A percentile compares a stretch with the other conserved stretches of the same genome.
These are phyloP conservation scores for Gasterosteus aculeatus DNA, from an alignment of 2,113 vertebrate genomes.

Conservation along the genomic window DNA sequence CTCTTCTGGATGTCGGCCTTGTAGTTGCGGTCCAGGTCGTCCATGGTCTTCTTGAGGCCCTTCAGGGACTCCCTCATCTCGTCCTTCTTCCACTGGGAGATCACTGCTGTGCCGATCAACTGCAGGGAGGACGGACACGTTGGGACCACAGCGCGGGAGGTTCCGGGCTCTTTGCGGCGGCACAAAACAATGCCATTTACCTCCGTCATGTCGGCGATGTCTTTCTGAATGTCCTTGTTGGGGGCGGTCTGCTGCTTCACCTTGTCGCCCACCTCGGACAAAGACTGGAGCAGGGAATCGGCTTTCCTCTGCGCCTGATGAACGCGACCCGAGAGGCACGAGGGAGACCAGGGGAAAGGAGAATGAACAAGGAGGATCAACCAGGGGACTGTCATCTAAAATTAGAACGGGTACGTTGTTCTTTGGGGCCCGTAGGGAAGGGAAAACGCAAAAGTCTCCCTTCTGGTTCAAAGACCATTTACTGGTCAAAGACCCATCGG, in stretches of 20 bases:
- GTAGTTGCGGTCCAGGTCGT: conserved; percentile 92
- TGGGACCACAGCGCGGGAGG: background rate
- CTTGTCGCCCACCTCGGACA: conserved; percentile 85
- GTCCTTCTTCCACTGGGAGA: conserved; percentile 97
- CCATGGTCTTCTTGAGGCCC: conserved; percentile 94
- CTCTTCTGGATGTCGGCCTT: conserved; percentile 97
- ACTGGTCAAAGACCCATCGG: background rate
- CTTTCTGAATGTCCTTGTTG: conserved; percentile 95
- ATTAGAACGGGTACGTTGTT: conserved; percentile 35
- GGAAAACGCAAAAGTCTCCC: background rate
- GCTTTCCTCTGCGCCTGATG: conserved; percentile 93
- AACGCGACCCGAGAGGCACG: background rate
- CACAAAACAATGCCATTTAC: conserved; percentile 70
- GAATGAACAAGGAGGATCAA: conserved; percentile 30
- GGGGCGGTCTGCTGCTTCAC: conserved; percentile 91
- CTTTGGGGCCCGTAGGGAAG: conserved; percentile 7
- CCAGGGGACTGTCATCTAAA: conserved; percentile 34
- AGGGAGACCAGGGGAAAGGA: background rate
- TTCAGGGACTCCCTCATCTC: conserved; percentile 92
- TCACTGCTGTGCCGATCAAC: conserved; percentile 87
- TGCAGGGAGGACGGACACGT: conserved; percentile 57
- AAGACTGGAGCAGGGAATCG: conserved; percentile 82
- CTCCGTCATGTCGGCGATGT: conserved; percentile 92
- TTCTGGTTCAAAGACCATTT: conserved; percentile 5
- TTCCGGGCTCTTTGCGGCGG: background rate